Conservation (phyloP, 2,797 vertebrate species). For the Champsocephalus gunnari region DNA sequence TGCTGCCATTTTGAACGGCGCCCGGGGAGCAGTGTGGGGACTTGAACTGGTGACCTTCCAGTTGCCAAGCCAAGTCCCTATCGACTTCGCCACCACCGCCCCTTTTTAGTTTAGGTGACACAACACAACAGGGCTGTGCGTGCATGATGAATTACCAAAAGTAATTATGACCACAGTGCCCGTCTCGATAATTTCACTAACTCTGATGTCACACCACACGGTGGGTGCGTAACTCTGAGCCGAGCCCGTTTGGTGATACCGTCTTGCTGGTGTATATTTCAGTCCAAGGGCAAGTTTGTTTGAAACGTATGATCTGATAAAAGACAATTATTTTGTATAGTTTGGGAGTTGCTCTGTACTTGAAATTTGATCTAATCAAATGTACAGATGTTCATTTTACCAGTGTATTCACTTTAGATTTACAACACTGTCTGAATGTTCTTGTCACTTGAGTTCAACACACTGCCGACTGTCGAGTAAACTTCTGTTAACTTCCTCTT, state of each 20-base stretch:
- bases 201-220: constrained; percentile 37
- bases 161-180: constrained; percentile 37
- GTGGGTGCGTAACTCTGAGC: constrained; percentile 5
- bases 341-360: constrained; percentile 13
- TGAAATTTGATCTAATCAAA: constrained; percentile 48
- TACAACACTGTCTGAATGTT: neutral
- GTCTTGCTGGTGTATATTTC: constrained; percentile 7
- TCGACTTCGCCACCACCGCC: too few species aligned
- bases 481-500: constrained; percentile 15
- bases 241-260: constrained; percentile 1
- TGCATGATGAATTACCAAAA: constrained; percentile 52
- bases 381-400: constrained; percentile 40
- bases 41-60: too few species aligned
- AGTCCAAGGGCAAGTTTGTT: constrained; percentile 15
- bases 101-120: constrained; percentile 29
- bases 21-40: too few species aligned
- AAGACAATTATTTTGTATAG: constrained; percentile 33
- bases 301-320: constrained; percentile 16
- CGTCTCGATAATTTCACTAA: constrained; percentile 12
- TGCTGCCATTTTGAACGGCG: too few species aligned
- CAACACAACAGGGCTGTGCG: constrained; percentile 12
- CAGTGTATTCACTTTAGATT: neutral
- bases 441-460: neutral
- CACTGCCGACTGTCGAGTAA: neutral
- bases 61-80: too few species aligned